These are phyloP conservation scores for Rhadina sibilatrix DNA, from an alignment of 2,113 vertebrate species.

Conservation along the genomic window DNA sequence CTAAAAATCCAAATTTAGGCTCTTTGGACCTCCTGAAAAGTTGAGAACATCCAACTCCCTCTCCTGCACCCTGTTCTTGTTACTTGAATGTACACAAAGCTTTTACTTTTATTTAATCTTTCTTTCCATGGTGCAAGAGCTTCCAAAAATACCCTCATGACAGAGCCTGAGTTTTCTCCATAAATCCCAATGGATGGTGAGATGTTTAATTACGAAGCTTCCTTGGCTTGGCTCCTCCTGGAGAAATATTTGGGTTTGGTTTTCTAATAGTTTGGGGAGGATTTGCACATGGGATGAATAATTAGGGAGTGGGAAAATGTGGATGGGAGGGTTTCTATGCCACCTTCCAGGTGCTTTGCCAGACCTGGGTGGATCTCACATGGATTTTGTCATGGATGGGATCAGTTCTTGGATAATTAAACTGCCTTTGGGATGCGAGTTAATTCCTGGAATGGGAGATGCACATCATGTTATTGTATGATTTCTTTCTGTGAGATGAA, in stretches of 20 bases:
- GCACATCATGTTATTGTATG: background rate
- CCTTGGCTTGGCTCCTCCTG: background rate
- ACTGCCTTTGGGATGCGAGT: background rate
- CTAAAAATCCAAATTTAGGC: background rate
- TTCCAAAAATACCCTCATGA: background rate
- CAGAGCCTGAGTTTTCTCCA: background rate
- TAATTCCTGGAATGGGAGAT: background rate
- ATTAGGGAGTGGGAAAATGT: background rate
- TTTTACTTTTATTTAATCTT: background rate
- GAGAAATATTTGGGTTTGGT: background rate
- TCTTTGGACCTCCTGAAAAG: background rate
- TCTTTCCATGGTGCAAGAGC: rapidly evolving
- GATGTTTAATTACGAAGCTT: background rate
- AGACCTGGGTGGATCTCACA: background rate
- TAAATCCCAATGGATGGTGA: background rate
- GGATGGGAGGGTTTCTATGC: background rate
- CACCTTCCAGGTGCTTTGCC: background rate
- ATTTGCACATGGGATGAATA: background rate
- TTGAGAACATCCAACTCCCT: rapidly evolving
- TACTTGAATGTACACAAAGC: background rate
- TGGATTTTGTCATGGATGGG: background rate
- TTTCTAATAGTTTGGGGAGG: background rate
- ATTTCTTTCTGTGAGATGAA: background rate
- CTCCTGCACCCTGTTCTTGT: background rate
- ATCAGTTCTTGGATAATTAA: background rate